A percentile compares a stretch with the other conserved stretches of the same genome.
These are phyloP conservation scores for Zaprionus lineosus DNA, from an alignment of 2,888 invertebrate species.

Conservation along the genomic window DNA sequence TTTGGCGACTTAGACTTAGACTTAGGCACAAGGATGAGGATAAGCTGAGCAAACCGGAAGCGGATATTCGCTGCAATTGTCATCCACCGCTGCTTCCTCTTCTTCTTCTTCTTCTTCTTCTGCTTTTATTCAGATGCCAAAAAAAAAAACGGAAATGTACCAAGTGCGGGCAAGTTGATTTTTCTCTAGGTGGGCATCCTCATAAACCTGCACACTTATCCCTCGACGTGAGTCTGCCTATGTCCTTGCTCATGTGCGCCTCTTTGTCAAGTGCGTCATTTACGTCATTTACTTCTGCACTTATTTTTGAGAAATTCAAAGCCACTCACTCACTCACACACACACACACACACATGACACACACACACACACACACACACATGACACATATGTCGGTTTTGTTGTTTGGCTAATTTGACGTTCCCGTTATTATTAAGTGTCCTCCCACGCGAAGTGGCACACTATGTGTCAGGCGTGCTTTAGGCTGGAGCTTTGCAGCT, in stretches of 20 bases:
- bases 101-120: too few relatives aligned
- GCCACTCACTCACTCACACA: slow-evolving; percentile 26
- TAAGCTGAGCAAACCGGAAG: slow-evolving; percentile 51
- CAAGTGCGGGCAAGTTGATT: slow-evolving; percentile 28
- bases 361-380: slow-evolving; percentile 5
- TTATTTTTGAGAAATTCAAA: slow-evolving; percentile 44
- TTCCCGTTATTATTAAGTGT: slow-evolving; percentile 54
- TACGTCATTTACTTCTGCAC: slow-evolving; percentile 53
- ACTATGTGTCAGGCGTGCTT: slow-evolving; percentile 4
- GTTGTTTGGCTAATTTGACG: slow-evolving; percentile 54
- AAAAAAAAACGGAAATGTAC: slow-evolving; percentile 24
- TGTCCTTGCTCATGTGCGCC: neutral
- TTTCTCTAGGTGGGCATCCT: slow-evolving; percentile 49
- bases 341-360: neutral
- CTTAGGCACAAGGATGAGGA: neutral
- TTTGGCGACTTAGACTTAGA: too few relatives aligned
- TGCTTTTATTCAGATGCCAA: slow-evolving; percentile 31
- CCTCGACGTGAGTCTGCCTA: slow-evolving; percentile 15
- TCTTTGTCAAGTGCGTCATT: slow-evolving; percentile 46
- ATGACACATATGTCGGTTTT: slow-evolving; percentile 34
- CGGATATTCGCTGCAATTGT: slow-evolving; percentile 77
- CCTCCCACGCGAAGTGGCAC: slow-evolving; percentile 31
- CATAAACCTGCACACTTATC: slow-evolving; percentile 36
- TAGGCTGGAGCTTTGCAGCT: too few relatives aligned
- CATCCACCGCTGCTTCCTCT: slow-evolving; percentile 47